These are phyloP conservation scores for Elysia crispata DNA, from an alignment of 2,888 invertebrate genomes.

Conservation along the genomic window DNA sequence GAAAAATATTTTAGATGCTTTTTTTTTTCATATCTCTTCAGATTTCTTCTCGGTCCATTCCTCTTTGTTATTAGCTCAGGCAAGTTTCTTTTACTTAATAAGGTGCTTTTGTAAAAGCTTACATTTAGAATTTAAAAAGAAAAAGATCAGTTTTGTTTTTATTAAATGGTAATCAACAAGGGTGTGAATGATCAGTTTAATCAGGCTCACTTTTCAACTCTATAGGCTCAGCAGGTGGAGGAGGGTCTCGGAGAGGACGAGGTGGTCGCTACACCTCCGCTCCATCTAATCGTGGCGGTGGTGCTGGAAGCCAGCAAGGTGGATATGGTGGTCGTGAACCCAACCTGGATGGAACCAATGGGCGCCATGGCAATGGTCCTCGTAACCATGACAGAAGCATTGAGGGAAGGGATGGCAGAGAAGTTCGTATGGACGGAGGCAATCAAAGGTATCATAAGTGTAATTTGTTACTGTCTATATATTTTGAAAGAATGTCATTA, in stretches of 20 bases:
- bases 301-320: conserved; percentile 31
- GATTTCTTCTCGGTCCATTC: too few species aligned
- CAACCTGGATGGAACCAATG: conserved; percentile 27
- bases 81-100: too few species aligned
- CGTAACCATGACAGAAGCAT: conserved; percentile 34
- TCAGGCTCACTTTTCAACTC: too few species aligned
- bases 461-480: too few species aligned
- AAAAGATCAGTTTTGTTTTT: too few species aligned
- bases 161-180: too few species aligned
- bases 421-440: conserved; percentile 41
- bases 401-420: conserved; percentile 34
- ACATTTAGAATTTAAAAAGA: too few species aligned
- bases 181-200: too few species aligned
- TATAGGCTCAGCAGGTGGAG: conserved; percentile 5
- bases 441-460: conserved; percentile 27
- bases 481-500: too few species aligned
- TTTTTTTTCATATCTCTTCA: not conserved
- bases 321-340: conserved; percentile 26
- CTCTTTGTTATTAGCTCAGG: too few species aligned
- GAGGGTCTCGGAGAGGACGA: conserved; percentile 50
- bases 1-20: too few species aligned
- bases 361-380: conserved; percentile 34
- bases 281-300: conserved; percentile 53
- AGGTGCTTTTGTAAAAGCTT: too few species aligned
- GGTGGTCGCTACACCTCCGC: conserved; percentile 64